A percentile compares a stretch with the other conserved stretches of the same genome.
Evolutionary conservation across 2,113 vertebrate species (phyloP).

Genomic region (Chauna torquata): DNA sequence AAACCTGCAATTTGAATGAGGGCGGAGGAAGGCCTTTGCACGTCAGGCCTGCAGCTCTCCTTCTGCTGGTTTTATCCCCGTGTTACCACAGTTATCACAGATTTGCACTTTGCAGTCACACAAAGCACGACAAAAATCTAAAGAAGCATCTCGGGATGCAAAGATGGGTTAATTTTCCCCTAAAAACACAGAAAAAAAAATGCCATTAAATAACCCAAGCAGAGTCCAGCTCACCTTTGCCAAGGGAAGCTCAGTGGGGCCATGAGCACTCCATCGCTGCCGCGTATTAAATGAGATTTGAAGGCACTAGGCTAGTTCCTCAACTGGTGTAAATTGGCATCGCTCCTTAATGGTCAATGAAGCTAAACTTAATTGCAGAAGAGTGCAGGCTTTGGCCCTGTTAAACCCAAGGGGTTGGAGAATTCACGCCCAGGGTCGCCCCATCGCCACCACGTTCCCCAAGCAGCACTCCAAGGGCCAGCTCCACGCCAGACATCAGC

Average conservation of each 20-base stretch:
- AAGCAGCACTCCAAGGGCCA: not conserved
- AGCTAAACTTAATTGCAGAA: not conserved
- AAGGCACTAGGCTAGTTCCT: not conserved
- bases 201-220: not conserved
- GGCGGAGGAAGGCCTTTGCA: not conserved
- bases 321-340: not conserved
- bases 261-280: not conserved
- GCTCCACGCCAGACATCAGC: not conserved
- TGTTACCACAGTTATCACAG: not conserved
- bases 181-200: not conserved
- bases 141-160: not conserved
- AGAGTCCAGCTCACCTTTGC: accelerated
- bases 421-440: not conserved
- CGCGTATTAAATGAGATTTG: not conserved
- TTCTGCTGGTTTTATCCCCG: not conserved
- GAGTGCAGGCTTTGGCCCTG: not conserved
- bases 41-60: not conserved
- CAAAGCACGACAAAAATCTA: not conserved
- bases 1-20: not conserved
- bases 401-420: not conserved
- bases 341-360: not conserved
- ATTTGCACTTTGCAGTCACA: not conserved
- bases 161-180: not conserved
- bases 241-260: not conserved
- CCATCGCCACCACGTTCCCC: not conserved